Evolutionary conservation across 2,888 invertebrate species (phyloP).

Genomic region (Orchesella flavescens): DNA sequence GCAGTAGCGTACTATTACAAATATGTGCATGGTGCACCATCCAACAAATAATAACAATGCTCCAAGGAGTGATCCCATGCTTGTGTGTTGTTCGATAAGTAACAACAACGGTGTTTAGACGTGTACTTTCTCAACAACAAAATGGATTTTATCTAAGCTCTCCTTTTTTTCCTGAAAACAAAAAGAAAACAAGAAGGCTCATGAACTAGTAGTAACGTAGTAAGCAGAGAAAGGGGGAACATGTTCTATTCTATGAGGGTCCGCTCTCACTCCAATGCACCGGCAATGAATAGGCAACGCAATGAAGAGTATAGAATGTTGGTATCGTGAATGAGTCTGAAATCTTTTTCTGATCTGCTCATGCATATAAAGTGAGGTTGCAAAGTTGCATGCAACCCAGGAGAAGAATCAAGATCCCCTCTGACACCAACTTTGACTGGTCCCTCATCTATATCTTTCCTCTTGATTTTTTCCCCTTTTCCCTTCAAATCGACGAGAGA

Average conservation of each 20-base stretch:
- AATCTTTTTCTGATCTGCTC: slow-evolving; percentile 50
- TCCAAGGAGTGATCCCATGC: slow-evolving; percentile 37
- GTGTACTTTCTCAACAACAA: not conserved
- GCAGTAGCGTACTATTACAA: too few relatives aligned
- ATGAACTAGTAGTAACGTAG: not conserved
- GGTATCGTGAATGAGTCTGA: slow-evolving; percentile 16
- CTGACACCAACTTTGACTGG: not conserved
- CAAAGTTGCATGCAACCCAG: not conserved
- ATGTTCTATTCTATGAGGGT: not conserved
- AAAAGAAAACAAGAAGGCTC: not conserved
- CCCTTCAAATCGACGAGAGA: not conserved
- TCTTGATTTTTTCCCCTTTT: not conserved
- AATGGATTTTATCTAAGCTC: slow-evolving; percentile 4
- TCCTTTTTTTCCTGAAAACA: not conserved
- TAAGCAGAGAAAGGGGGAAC: not conserved
- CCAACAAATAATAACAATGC: slow-evolving; percentile 43
- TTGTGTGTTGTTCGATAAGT: not conserved
- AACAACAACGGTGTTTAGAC: not conserved
- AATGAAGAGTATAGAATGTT: not conserved
- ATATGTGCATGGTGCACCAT: not conserved
- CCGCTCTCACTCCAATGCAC: not conserved
- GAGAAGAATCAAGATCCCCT: not conserved
- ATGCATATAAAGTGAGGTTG: slow-evolving; percentile 34
- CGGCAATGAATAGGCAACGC: not conserved
- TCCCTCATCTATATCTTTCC: not conserved